These are phyloP conservation scores for Diabrotica undecimpunctata DNA, from an alignment of 1,140 invertebrate genomes.

Conservation along the genomic window DNA sequence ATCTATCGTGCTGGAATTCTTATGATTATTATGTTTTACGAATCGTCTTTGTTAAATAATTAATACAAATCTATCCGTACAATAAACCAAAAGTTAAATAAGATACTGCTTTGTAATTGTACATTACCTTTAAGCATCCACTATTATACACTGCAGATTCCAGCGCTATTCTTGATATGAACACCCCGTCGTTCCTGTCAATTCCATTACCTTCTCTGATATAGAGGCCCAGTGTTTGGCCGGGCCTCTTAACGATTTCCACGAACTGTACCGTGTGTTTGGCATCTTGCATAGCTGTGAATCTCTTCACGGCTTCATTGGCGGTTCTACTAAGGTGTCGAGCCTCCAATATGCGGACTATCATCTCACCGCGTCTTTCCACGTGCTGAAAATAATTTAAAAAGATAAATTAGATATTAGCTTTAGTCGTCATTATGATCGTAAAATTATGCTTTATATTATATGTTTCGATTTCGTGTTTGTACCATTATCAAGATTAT, in stretches of 20 bases:
- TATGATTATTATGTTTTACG: too few species aligned
- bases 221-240: constrained; percentile 96
- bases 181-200: constrained; percentile 91
- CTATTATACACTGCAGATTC: constrained; percentile 96
- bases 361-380: constrained; percentile 89
- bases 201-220: constrained; percentile 95
- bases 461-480: too few species aligned
- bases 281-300: constrained; percentile 71
- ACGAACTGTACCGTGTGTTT: constrained; percentile 88
- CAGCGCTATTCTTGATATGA: constrained; percentile 96
- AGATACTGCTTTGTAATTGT: too few species aligned
- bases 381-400: constrained; percentile 59
- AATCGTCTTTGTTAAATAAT: too few species aligned
- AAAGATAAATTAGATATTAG: too few species aligned
- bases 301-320: constrained; percentile 77
- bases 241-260: constrained; percentile 98
- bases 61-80: too few species aligned
- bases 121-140: constrained; percentile 78
- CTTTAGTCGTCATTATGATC: too few species aligned
- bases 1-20: too few species aligned
- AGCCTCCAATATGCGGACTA: constrained; percentile 84
- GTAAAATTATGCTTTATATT: too few species aligned
- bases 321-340: constrained; percentile 79
- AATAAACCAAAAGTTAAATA: too few species aligned
- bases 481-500: too few species aligned